Evolutionary conservation across 2,797 vertebrate genomes (phyloP), one percentile per base, ranked within the genome.

Genomic region (Acanthopagrus latus): DNA sequence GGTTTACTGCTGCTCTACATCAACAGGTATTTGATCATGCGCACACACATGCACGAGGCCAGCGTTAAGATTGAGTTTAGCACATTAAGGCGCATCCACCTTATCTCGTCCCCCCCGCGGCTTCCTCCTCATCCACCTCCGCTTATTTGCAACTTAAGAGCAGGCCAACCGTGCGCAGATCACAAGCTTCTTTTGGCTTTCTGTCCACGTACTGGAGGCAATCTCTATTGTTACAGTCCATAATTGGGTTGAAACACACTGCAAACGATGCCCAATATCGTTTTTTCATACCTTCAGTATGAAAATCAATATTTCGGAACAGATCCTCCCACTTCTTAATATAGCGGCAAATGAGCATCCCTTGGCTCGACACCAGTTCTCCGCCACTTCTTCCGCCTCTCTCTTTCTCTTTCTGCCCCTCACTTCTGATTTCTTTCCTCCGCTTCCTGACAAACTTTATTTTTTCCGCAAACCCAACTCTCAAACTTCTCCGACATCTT

Each of bases 271-370:
- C 69, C 73, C 76, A 58, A 86, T 88, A 91, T 89, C 48, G n/a
- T 82, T 88, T 89, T 89, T 89, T 90, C 86, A 89, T 87, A 89
- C 77, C 86, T 83, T 70, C 81, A 74, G 71, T 85, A 89, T 86
- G 76, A 88, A 88, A 94, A 92, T 93, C 91, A 84, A 92, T 93
- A 92, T 76, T 86, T 89, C 60, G 47, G 44, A 87, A 87, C 89
- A 78, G 82, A 83, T 68, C 86, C 85, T 77, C 85, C 87, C 67
- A 79, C 73, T 82, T 90, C 86, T 89, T 88, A 90, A 92, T 86
- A 82, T 64, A 84, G 89, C 74, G 23, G 81, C 78, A 93, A 93
- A 92, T 91, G 86, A 93, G 86, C 86, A 86, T 77, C 72, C 84
- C 73, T 88, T 88, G 86, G 87, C 86, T 72, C 64, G 75, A 74